These are phyloP conservation scores for Eurypyga helias DNA, from an alignment of 2,113 vertebrate species.

Conservation along the genomic window DNA sequence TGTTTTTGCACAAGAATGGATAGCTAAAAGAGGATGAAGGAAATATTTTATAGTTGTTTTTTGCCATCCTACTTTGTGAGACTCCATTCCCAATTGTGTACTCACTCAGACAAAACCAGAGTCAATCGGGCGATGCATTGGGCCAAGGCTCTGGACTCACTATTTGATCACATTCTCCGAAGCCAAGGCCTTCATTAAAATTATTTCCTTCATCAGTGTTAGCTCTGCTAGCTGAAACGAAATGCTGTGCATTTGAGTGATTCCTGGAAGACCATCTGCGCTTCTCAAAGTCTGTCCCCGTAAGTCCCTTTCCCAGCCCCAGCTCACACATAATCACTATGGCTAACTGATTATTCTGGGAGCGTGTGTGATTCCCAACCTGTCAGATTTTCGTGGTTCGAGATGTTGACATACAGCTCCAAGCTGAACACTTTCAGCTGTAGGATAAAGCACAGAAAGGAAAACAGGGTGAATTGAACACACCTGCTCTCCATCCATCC, in stretches of 20 bases:
- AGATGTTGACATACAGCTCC: conserved; percentile 38
- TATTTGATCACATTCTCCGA: not conserved
- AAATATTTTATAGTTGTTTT: not conserved
- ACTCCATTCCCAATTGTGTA: not conserved
- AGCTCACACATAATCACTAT: conserved; percentile 16
- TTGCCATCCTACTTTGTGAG: not conserved
- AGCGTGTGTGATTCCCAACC: conserved; percentile 13
- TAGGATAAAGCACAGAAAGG: conserved; percentile 29
- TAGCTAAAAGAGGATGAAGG: not conserved
- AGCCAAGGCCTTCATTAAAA: not conserved
- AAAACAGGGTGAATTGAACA: not conserved
- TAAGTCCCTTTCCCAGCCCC: not conserved
- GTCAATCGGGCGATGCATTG: not conserved
- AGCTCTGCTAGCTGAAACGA: not conserved
- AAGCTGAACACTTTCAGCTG: conserved; percentile 60
- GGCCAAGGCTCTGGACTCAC: not conserved
- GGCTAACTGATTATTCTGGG: conserved; percentile 54
- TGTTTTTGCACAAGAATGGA: not conserved
- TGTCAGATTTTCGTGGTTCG: conserved; percentile 61
- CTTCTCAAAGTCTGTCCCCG: not conserved
- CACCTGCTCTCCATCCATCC: conserved; percentile 67
- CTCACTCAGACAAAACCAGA: not conserved
- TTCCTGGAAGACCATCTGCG: not conserved
- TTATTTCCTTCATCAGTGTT: not conserved
- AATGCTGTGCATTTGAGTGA: not conserved